Evolutionary conservation across 2,113 vertebrate species (phyloP), one percentile per base, ranked within the genome.

Genomic region (Xiphorhynchus elegans): DNA sequence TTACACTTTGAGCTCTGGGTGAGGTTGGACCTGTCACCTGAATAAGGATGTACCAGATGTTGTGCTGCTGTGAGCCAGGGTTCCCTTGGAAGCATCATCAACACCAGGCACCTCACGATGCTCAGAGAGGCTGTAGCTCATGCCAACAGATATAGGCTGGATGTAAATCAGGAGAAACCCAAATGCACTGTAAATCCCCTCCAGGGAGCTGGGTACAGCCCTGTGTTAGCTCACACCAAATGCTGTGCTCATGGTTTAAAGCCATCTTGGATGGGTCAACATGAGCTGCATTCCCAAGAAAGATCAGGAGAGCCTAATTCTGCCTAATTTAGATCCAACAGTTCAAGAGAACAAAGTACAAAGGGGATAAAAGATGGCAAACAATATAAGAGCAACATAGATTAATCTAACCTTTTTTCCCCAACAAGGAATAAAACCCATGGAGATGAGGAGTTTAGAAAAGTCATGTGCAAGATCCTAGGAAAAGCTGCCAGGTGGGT

Each of bases 401-500:
- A 25, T 46, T 37, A 8, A 46, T 40, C 35, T 42, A 63, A 47
- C 6, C 2, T 0, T 8, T 18, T 6, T 0, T 6, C 56, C 17
- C 26, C 13, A n/a, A 53, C 26, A 29, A 64, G 11, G 31, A 76
- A 59, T 4, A 59, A 44, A 91, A 2, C 3, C 17, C 50, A 8
- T 5, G 4, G 44, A 62, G 13, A 8, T 70, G 70, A 13, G 6
- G n/a, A n/a, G 10, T 52, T 69, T 78, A 33, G 29, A 23, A 11
- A 47, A 23, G 20, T 26, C 17, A 26, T 19, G 26, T 37, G 17
- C 44, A 28, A 29, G 8, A 18, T 59, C 8, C 52, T 25, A 28
- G 13, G 53, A 60, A 67, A 28, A 39, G 5, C 19, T 49, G 44
- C 29, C 25, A 39, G 24, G n/a, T 11, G 19, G 8, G 10, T 44